Conservation (phyloP, 2,113 vertebrate species). For the Mormyrus iriodes region DNA sequence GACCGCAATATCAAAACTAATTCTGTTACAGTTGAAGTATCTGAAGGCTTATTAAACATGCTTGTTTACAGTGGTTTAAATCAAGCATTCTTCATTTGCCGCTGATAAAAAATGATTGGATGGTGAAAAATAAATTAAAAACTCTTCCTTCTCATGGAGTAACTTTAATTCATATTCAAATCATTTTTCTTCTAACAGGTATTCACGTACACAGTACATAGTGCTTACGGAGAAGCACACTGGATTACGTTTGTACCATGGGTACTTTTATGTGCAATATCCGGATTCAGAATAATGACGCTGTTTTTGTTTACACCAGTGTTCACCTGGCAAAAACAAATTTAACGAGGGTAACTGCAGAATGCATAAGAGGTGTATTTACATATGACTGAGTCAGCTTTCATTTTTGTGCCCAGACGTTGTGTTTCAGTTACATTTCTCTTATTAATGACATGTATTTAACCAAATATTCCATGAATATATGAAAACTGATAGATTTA, state of each 20-base stretch:
- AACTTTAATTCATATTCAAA: constrained; percentile 3
- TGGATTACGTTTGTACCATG: not conserved
- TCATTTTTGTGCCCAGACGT: not conserved
- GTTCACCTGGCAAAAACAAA: not conserved
- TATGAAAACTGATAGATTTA: not conserved
- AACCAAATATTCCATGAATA: not conserved
- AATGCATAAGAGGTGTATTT: not conserved
- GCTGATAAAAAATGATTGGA: not conserved
- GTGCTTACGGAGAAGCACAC: not conserved
- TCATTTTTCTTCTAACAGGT: not conserved
- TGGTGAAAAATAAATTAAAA: not conserved
- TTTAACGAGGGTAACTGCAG: not conserved
- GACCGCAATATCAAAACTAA: not conserved
- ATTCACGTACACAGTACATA: not conserved
- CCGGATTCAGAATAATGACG: not conserved
- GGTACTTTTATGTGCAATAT: not conserved
- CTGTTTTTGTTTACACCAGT: not conserved
- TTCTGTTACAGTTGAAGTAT: not conserved
- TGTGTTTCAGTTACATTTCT: not conserved
- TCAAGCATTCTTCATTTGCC: not conserved
- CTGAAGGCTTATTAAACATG: not conserved
- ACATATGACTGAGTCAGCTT: not conserved
- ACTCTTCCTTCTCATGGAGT: not conserved
- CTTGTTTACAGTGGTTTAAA: constrained; percentile 6
- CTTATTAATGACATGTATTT: not conserved